Conservation (phyloP, 2,888 invertebrate genomes). For the Drosophila neutralis region DNA sequence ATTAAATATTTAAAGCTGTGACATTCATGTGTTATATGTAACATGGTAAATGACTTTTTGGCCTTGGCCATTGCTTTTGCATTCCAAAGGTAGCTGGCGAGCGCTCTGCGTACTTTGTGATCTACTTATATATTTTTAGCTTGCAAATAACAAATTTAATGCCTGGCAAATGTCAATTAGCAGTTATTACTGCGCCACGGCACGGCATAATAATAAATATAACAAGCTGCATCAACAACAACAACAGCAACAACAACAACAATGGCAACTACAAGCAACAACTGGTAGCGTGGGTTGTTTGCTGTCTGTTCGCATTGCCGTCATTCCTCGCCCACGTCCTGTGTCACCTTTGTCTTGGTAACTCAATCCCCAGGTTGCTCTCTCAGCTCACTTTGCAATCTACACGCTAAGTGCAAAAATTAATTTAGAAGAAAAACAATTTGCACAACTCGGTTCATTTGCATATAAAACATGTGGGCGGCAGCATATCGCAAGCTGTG, state of each 20-base stretch:
- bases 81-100: neutral
- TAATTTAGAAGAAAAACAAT: conserved; percentile 60
- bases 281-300: conserved; percentile 33
- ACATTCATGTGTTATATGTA: neutral
- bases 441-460: conserved; percentile 39
- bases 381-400: conserved; percentile 56
- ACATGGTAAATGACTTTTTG: conserved; percentile 7
- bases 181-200: conserved; percentile 66
- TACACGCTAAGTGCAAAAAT: conserved; percentile 74
- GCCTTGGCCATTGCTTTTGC: conserved; percentile 25
- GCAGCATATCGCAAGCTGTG: conserved; percentile 33
- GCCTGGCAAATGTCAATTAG: conserved; percentile 68
- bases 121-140: conserved; percentile 22
- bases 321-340: conserved; percentile 14
- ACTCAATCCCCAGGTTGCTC: conserved; percentile 59
- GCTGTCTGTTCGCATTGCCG: conserved; percentile 12
- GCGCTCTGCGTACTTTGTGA: neutral
- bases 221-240: conserved; percentile 58
- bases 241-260: conserved; percentile 46
- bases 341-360: conserved; percentile 27
- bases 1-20: conserved; percentile 40
- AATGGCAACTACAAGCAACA: conserved; percentile 27
- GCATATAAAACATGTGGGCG: conserved; percentile 19
- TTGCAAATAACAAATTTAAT: conserved; percentile 35
- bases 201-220: conserved; percentile 54